These are phyloP conservation scores for Drosophila melanica DNA, from an alignment of 1,140 invertebrate species.

Conservation along the genomic window DNA sequence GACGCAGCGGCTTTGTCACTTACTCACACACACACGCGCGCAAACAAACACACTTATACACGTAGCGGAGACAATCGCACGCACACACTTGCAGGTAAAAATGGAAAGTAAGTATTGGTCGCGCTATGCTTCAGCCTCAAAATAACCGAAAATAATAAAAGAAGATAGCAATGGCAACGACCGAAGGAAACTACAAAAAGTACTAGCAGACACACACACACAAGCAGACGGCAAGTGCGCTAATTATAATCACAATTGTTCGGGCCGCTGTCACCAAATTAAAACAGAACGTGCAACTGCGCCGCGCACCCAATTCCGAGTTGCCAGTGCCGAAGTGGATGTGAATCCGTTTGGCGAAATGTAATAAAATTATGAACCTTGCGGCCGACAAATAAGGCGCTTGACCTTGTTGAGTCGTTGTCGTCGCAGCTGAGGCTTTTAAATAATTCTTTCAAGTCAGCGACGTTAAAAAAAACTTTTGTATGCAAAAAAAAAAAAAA, in stretches of 20 bases:
- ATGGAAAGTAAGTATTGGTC: conserved; percentile 70
- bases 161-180: conserved; percentile 75
- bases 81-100: conserved; percentile 67
- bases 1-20: conserved; percentile 67
- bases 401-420: conserved; percentile 72
- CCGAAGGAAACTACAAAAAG: conserved; percentile 56
- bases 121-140: conserved; percentile 31
- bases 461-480: conserved; percentile 52
- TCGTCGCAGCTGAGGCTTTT: conserved; percentile 41
- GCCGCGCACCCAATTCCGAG: conserved; percentile 55
- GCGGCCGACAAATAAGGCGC: conserved; percentile 67
- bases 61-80: conserved; percentile 38
- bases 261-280: conserved; percentile 56
- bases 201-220: conserved; percentile 33
- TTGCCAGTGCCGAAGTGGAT: conserved; percentile 20
- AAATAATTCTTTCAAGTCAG: conserved; percentile 77
- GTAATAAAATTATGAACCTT: conserved; percentile 72
- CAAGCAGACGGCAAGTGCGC: conserved; percentile 37
- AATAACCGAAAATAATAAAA: conserved; percentile 68
- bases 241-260: conserved; percentile 56
- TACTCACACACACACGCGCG: conserved; percentile 26
- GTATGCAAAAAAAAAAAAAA: conserved; percentile 70
- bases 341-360: conserved; percentile 57
- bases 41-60: conserved; percentile 18
- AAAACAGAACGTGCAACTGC: conserved; percentile 47